A percentile compares a stretch with the other conserved stretches of the same genome.
These are phyloP conservation scores for Frankliniella intonsa DNA, from an alignment of 2,888 invertebrate species.

Conservation along the genomic window DNA sequence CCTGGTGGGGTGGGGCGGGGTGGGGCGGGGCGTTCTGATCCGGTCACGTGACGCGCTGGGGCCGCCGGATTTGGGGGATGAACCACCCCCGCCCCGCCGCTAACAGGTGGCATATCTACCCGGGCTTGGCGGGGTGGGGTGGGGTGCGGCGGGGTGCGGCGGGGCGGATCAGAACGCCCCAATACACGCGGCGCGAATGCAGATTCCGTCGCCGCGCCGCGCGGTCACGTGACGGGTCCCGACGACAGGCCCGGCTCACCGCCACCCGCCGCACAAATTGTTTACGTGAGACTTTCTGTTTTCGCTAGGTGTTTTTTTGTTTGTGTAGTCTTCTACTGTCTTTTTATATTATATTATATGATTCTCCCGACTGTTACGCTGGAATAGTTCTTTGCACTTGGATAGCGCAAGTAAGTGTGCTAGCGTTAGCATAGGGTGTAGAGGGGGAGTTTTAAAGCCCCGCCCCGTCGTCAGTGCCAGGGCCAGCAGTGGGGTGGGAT, in stretches of 20 bases:
- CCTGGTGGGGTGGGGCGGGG: not conserved
- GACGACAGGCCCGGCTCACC: not conserved
- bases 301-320: not conserved
- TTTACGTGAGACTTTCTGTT: not conserved
- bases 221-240: not conserved
- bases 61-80: not conserved
- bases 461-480: not conserved
- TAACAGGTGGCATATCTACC: constrained; percentile 22
- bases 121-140: not conserved
- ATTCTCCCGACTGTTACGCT: no score
- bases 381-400: no score
- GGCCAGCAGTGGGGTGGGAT: not conserved
- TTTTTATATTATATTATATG: not conserved
- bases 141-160: no score
- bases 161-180: not conserved
- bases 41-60: constrained; percentile 10
- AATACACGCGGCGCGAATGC: not conserved
- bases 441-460: not conserved
- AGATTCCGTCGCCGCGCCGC: not conserved
- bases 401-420: no score
- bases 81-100: not conserved
- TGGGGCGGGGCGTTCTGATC: not conserved
- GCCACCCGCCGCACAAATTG: not conserved
- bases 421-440: no score
- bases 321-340: not conserved